Evolutionary conservation across 2,888 invertebrate genomes (phyloP).

Genomic region (Leucozona laternaria): DNA sequence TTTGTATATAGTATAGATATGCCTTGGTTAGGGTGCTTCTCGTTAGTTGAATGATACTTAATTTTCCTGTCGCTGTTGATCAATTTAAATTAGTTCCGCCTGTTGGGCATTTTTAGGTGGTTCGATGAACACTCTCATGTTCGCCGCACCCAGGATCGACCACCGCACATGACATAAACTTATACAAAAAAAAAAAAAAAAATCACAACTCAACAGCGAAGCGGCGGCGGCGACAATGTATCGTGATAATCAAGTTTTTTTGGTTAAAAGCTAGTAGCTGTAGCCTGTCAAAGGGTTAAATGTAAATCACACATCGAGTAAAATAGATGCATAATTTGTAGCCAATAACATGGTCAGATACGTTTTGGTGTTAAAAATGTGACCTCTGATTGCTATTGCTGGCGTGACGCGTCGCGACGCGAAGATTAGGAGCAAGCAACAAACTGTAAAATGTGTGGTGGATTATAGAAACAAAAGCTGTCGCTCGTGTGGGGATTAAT

Average conservation of each 20-base stretch:
- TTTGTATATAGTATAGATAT: not conserved
- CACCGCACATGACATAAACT: conserved; percentile 16
- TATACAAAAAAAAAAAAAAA: conserved; percentile 2
- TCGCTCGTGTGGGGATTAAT: conserved; percentile 33
- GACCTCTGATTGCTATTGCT: conserved; percentile 13
- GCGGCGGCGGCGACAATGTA: conserved; percentile 33
- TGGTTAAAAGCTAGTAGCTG: conserved; percentile 42
- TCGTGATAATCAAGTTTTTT: conserved; percentile 62
- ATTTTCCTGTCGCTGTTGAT: conserved; percentile 72
- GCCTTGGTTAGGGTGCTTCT: conserved; percentile 36
- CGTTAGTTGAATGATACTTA: conserved; percentile 71
- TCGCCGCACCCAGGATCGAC: conserved; percentile 29
- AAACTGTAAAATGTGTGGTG: conserved; percentile 34
- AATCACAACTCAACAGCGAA: not conserved
- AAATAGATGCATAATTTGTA: conserved; percentile 58
- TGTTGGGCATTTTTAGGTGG: conserved; percentile 74
- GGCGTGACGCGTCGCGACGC: not conserved
- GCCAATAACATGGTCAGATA: conserved; percentile 48
- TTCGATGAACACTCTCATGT: conserved; percentile 64
- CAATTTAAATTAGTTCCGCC: conserved; percentile 75
- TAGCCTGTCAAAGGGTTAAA: conserved; percentile 35
- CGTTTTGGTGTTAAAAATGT: conserved; percentile 45
- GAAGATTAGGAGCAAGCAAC: not conserved
- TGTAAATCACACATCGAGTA: conserved; percentile 46
- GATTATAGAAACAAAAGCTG: conserved; percentile 40